Evolutionary conservation across 2,888 invertebrate species (phyloP).

Genomic region (Hoplodrina blanda): DNA sequence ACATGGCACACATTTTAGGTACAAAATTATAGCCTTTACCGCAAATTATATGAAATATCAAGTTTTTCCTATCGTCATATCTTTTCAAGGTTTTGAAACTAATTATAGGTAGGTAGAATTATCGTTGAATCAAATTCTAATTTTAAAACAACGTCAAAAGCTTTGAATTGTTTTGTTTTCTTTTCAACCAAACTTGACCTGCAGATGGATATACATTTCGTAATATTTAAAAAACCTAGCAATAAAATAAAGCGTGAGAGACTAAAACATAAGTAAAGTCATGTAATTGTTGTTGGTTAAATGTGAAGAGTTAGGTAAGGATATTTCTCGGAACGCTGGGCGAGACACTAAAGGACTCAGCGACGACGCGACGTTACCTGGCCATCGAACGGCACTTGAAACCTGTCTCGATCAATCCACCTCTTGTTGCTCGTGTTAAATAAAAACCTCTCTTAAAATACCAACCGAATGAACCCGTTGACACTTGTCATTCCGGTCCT

Average conservation of each 20-base stretch:
- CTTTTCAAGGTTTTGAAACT: constrained; percentile 14
- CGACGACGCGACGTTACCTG: constrained; percentile 79
- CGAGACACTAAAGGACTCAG: constrained; percentile 83
- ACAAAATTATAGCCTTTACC: constrained; percentile 70
- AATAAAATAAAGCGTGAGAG: constrained; percentile 55
- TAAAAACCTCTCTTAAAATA: constrained; percentile 90
- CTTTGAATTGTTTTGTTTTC: neutral
- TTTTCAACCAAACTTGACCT: neutral
- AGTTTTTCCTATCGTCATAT: constrained; percentile 14
- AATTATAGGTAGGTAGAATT: neutral
- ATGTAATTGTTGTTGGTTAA: constrained; percentile 73
- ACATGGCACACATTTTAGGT: constrained; percentile 66
- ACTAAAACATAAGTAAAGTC: constrained; percentile 62
- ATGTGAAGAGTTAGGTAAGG: constrained; percentile 83
- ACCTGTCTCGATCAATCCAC: constrained; percentile 90
- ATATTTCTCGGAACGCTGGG: constrained; percentile 86
- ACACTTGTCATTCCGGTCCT: constrained; percentile 90
- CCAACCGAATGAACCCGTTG: constrained; percentile 86
- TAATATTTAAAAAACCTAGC: constrained; percentile 29
- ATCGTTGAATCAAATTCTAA: constrained; percentile 4
- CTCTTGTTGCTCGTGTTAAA: constrained; percentile 90
- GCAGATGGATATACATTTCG: neutral
- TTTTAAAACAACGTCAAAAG: constrained; percentile 10
- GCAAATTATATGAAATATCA: constrained; percentile 60
- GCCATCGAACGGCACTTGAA: constrained; percentile 88